Percentiles rank a stretch among this genome's conserved stretches.
These are phyloP conservation scores for Cyclophora albipunctata DNA, from an alignment of 2,888 invertebrate species.

Conservation along the genomic window DNA sequence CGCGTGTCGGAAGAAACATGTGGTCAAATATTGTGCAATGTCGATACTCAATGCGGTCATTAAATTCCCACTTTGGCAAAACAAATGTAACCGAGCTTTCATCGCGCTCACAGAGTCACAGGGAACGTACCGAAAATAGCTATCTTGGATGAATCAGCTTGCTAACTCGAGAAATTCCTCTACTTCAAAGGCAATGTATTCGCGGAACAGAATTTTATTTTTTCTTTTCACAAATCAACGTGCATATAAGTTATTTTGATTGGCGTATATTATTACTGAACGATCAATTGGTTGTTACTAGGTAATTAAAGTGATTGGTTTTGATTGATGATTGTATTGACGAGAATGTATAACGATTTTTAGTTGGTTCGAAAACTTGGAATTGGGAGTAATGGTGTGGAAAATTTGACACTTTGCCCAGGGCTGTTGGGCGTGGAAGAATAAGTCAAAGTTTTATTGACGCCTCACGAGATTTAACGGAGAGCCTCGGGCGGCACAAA, in stretches of 20 bases:
- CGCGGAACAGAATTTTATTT: conserved; percentile 44
- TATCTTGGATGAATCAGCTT: conserved; percentile 53
- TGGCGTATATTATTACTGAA: conserved; percentile 19
- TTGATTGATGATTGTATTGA: conserved; percentile 17
- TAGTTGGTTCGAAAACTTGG: conserved; percentile 44
- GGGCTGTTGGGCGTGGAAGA: conserved; percentile 40
- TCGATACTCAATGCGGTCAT: conserved; percentile 32
- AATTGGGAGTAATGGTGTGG: conserved; percentile 56
- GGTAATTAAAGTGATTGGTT: conserved; percentile 17
- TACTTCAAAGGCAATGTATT: conserved; percentile 59
- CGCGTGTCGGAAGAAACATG: conserved; percentile 65
- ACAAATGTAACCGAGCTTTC: conserved; percentile 50
- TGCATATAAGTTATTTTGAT: conserved; percentile 25
- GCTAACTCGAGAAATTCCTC: conserved; percentile 57
- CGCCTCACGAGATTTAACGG: conserved; percentile 35
- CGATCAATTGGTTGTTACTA: conserved; percentile 10
- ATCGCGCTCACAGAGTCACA: conserved; percentile 37
- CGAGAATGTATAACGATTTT: conserved; percentile 30
- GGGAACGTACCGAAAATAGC: conserved; percentile 52
- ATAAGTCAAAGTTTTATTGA: conserved; percentile 61
- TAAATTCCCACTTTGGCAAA: conserved; percentile 42
- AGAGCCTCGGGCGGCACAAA: conserved; percentile 3
- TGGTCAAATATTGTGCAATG: conserved; percentile 71
- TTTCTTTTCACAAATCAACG: conserved; percentile 21
- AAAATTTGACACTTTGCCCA: conserved; percentile 66